Percentiles rank a stretch among this genome's conserved stretches.
phyloP scores from a whole-genome alignment of 2,113 vertebrate genomes.

The Lepisosteus osseus region DNA sequence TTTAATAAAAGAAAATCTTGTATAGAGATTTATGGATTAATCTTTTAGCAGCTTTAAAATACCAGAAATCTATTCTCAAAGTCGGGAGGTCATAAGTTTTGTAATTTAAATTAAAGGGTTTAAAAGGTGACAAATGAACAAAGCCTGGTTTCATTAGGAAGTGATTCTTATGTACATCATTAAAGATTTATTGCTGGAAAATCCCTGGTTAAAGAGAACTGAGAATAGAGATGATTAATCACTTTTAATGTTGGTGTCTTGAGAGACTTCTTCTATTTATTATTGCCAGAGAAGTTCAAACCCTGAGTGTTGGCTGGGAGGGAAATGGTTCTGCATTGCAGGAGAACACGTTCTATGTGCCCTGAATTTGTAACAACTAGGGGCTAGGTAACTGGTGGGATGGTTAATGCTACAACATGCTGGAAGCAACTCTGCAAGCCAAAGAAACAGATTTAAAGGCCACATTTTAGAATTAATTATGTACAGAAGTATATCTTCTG shows the following conservation, averaged over 20 bases:
- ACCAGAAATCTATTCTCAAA: conserved; percentile 73
- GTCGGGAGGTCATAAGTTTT: conserved; percentile 77
- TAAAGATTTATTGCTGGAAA: conserved; percentile 97
- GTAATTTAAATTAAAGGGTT: conserved; percentile 80
- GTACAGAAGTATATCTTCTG: conserved; percentile 64
- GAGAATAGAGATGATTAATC: conserved; percentile 90
- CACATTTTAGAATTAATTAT: conserved; percentile 77
- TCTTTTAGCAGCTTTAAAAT: conserved; percentile 67
- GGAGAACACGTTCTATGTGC: conserved; percentile 83
- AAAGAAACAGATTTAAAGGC: conserved; percentile 73
- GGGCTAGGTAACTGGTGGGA: conserved; percentile 75
- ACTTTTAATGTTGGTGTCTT: conserved; percentile 94
- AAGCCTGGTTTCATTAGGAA: conserved; percentile 86
- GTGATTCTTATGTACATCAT: conserved; percentile 94
- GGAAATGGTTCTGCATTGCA: conserved; percentile 83
- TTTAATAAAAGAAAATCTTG: conserved; percentile 65
- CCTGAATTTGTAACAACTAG: conserved; percentile 80
- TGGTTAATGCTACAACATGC: conserved; percentile 72
- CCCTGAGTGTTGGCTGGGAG: conserved; percentile 74
- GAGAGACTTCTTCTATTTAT: conserved; percentile 96
- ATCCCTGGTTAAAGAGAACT: conserved; percentile 77
- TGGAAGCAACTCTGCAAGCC: conserved; percentile 65
- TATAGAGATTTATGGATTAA: conserved; percentile 74
- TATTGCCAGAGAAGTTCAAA: conserved; percentile 86
- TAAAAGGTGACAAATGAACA: conserved; percentile 85